Conservation (phyloP, 2,113 vertebrate species). For the Tachuris rubrigastra region DNA sequence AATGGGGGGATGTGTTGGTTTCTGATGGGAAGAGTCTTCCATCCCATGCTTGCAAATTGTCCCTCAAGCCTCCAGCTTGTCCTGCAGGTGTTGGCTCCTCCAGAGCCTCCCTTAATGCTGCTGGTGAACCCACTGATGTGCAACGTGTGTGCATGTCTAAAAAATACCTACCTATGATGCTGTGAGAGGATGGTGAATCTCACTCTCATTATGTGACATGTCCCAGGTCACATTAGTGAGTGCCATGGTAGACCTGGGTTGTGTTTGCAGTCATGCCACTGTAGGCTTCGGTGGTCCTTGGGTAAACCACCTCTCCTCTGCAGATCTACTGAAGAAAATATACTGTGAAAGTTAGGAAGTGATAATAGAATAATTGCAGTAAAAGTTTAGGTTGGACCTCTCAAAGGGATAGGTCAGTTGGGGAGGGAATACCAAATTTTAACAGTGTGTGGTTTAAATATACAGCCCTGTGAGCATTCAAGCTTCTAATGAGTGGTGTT, state of each 20-base stretch:
- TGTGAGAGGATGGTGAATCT: neutral
- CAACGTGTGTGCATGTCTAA: fast-evolving
- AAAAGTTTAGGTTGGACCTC: neutral
- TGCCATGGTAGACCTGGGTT: neutral
- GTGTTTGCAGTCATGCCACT: neutral
- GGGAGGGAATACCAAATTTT: neutral
- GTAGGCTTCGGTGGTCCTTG: neutral
- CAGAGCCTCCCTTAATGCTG: neutral
- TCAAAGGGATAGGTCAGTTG: neutral
- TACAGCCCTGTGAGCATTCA: neutral
- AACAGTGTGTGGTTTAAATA: neutral
- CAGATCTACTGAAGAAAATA: neutral
- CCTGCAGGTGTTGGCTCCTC: neutral
- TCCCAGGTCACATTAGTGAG: fast-evolving
- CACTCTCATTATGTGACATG: neutral
- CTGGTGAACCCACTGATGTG: neutral
- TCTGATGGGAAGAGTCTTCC: neutral
- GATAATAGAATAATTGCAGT: neutral
- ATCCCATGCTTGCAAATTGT: neutral
- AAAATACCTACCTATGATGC: fast-evolving
- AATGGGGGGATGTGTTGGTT: neutral
- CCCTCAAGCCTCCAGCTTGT: neutral
- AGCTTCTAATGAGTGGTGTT: neutral
- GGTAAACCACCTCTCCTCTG: neutral
- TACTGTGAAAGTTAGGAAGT: neutral